Percentiles rank a stretch among this genome's conserved stretches.
Conservation (phyloP, 2,113 vertebrate species). For the Anseranas semipalmata region DNA sequence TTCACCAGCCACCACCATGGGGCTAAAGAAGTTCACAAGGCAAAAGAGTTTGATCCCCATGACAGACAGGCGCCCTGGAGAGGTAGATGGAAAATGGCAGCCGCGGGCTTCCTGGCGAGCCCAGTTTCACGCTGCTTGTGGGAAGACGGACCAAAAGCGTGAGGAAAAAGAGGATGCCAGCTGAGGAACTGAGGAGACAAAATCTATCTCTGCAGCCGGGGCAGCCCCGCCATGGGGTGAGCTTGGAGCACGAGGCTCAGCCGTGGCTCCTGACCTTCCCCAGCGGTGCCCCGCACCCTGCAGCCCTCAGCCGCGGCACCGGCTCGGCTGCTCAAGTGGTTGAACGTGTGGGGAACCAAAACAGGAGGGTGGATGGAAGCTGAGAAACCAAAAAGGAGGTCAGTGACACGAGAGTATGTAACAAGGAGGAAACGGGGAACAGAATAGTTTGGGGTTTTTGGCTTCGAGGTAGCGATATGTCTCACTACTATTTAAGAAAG, state of each 20-base stretch:
- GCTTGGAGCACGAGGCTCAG: fast-evolving
- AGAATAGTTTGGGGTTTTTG: background rate
- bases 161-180: background rate
- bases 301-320: fast-evolving
- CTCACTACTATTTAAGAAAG: background rate
- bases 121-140: background rate
- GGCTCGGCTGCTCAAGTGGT: fast-evolving
- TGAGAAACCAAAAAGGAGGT: background rate
- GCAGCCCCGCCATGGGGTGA: background rate
- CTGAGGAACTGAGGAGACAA: background rate
- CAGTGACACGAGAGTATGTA: background rate
- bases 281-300: background rate
- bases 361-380: background rate
- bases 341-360: background rate
- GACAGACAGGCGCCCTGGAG: background rate
- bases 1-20: fast-evolving
- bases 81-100: background rate
- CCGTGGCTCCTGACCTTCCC: background rate
- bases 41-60: background rate
- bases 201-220: background rate
- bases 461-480: background rate
- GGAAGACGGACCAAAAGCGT: background rate
- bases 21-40: background rate
- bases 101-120: background rate
- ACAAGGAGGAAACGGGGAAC: background rate